phyloP scores from a whole-genome alignment of 2,113 vertebrate genomes.

The Phrynosoma platyrhinos region DNA sequence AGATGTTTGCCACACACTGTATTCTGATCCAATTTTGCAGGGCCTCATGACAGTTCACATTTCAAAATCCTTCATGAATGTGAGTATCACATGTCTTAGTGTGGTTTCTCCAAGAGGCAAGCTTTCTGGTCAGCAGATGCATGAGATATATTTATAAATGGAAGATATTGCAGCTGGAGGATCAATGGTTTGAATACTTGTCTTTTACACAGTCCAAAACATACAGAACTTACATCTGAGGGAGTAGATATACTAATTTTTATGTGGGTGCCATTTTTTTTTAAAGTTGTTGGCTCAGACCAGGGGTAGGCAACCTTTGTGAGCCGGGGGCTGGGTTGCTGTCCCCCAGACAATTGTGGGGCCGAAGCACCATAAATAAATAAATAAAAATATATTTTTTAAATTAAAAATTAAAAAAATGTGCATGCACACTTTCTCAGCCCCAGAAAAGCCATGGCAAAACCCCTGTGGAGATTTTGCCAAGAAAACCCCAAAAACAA shows the following conservation, averaged over 20 bases:
- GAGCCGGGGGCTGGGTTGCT: no score
- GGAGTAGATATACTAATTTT: background rate
- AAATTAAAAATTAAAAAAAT: no score
- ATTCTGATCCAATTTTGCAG: background rate
- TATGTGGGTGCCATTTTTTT: background rate
- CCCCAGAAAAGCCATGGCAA: no score
- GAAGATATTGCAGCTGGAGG: background rate
- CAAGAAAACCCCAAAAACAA: no score
- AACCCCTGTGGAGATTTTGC: no score
- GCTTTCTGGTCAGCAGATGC: background rate
- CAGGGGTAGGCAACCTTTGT: no score
- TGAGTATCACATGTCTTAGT: background rate
- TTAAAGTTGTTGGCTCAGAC: background rate
- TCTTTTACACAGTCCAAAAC: background rate
- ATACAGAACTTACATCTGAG: no score
- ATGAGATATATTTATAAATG: background rate
- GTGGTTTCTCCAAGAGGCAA: background rate
- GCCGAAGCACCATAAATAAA: no score
- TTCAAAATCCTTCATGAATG: background rate
- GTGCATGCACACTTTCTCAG: no score
- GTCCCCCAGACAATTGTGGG: no score
- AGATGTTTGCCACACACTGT: constrained; percentile 18
- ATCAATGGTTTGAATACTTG: background rate
- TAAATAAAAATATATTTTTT: no score
- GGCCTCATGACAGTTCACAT: background rate